These are phyloP conservation scores for Sarcophaga carnaria DNA, from an alignment of 2,888 invertebrate species.

Conservation along the genomic window DNA sequence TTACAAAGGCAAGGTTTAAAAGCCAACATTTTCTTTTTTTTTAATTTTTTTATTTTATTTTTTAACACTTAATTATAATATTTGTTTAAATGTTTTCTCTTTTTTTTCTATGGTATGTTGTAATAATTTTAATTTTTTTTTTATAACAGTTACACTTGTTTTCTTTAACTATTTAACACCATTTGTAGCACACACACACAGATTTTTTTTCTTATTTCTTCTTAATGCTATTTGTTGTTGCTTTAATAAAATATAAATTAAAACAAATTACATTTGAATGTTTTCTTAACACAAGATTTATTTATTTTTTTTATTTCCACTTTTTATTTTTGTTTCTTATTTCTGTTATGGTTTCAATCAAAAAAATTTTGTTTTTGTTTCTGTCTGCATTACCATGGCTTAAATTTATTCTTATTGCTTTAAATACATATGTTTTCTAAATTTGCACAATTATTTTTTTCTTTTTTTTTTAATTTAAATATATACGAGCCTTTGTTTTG, in stretches of 20 bases:
- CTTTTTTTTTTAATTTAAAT: not conserved
- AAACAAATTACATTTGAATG: not conserved
- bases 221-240: not conserved
- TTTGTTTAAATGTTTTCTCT: not conserved
- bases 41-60: not conserved
- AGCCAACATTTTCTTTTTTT: slow-evolving; percentile 32
- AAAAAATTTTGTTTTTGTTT: not conserved
- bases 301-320: too few species aligned
- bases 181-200: not conserved
- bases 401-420: not conserved
- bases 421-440: slow-evolving; percentile 17
- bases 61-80: not conserved
- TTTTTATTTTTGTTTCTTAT: not conserved
- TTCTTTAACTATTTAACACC: not conserved
- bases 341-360: not conserved
- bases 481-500: not conserved
- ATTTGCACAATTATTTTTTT: slow-evolving; percentile 20
- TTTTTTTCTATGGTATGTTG: not conserved
- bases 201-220: too few species aligned
- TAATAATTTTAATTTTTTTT: not conserved
- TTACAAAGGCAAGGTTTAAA: slow-evolving; percentile 43
- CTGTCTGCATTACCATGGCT: not conserved
- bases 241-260: not conserved
- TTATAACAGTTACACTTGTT: not conserved
- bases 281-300: not conserved